phyloP scores from a whole-genome alignment of 2,888 invertebrate genomes.

The Metopia argyrocephala region DNA sequence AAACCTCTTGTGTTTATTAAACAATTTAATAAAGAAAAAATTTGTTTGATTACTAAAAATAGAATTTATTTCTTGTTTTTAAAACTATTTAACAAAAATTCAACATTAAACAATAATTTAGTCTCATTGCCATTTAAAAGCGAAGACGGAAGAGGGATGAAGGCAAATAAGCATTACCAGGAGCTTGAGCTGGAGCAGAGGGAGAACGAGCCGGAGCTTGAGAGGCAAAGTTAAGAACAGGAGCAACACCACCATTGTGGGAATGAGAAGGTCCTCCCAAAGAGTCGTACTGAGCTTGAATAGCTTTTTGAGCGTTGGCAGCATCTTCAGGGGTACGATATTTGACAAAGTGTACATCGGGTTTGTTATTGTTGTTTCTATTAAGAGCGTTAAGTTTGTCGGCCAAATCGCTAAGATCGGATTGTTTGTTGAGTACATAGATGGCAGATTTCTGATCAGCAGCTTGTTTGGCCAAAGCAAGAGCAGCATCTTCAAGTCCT shows the following conservation, averaged over 20 bases:
- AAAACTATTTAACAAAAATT: too few relatives aligned
- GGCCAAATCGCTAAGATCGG: slow-evolving; percentile 72
- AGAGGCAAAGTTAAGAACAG: too few relatives aligned
- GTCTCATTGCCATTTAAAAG: slow-evolving; percentile 2
- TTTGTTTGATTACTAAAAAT: too few relatives aligned
- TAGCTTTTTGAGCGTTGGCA: slow-evolving; percentile 72
- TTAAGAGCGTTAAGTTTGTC: too few relatives aligned
- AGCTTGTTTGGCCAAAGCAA: slow-evolving; percentile 71
- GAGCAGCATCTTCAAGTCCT: too few relatives aligned
- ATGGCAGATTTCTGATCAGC: slow-evolving; percentile 74
- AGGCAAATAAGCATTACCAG: slow-evolving; percentile 47
- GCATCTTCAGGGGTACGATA: too few relatives aligned
- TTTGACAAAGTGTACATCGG: too few relatives aligned
- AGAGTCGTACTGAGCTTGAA: slow-evolving; percentile 74
- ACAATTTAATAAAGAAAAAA: too few relatives aligned
- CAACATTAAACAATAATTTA: too few relatives aligned
- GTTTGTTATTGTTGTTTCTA: too few relatives aligned
- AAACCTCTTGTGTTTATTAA: too few relatives aligned
- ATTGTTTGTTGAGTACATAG: slow-evolving; percentile 67
- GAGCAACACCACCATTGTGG: slow-evolving; percentile 72
- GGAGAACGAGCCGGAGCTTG: slow-evolving; percentile 66
- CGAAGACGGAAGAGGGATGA: slow-evolving; percentile 42
- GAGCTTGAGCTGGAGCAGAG: slow-evolving; percentile 26
- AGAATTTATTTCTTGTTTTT: too few relatives aligned
- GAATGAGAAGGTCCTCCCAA: slow-evolving; percentile 70